Evolutionary conservation across 2,113 vertebrate species (phyloP).

Genomic region (Cyphomyrus plagiostoma): DNA sequence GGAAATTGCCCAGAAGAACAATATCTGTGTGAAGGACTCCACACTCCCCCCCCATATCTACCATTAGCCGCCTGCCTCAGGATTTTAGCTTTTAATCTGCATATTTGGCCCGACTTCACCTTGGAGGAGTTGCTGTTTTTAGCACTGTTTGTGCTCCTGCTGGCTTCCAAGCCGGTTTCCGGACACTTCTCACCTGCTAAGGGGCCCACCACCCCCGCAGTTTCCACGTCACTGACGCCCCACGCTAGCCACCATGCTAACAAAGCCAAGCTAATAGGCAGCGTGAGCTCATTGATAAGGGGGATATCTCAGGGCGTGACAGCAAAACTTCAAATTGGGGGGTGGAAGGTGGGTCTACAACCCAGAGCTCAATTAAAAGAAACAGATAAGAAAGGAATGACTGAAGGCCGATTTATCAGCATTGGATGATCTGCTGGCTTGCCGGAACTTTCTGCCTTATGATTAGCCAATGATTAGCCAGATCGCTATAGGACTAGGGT

Average conservation of each 20-base stretch:
- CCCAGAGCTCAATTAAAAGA: background rate
- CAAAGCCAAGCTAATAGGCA: background rate
- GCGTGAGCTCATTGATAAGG: background rate
- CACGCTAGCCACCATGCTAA: background rate
- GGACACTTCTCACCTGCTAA: background rate
- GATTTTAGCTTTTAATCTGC: conserved; percentile 12
- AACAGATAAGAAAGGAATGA: background rate
- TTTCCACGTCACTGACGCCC: background rate
- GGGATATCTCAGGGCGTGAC: background rate
- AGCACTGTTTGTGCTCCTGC: background rate
- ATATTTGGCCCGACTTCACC: background rate
- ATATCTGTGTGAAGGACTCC: background rate
- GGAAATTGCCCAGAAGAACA: conserved; percentile 23
- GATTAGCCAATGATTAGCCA: background rate
- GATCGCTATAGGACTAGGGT: background rate
- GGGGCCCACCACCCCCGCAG: background rate
- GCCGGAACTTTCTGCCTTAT: background rate
- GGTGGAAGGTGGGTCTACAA: background rate
- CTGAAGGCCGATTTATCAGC: background rate
- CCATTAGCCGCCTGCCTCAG: background rate
- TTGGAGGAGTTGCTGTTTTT: background rate
- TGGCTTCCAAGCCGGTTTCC: background rate
- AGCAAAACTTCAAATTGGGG: background rate
- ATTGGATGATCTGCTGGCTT: background rate
- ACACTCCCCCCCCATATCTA: background rate